Evolutionary conservation across 2,888 invertebrate species (phyloP).

Genomic region (Himalopsyche tibetana): DNA sequence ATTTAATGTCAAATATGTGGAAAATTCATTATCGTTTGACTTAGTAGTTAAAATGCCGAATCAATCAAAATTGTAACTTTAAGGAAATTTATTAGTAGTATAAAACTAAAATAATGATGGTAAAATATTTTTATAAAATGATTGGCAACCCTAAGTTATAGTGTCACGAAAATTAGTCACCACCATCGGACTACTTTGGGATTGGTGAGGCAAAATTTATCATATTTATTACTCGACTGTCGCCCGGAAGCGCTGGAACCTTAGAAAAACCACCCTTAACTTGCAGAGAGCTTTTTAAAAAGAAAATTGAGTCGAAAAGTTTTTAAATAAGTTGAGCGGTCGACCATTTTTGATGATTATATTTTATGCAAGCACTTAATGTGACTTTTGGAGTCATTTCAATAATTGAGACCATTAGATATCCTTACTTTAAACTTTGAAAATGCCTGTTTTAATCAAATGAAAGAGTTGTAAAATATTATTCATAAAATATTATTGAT

Average conservation of each 20-base stretch:
- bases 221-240: conserved; percentile 41
- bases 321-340: conserved; percentile 42
- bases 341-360: conserved; percentile 35
- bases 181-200: conserved; percentile 35
- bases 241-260: conserved; percentile 29
- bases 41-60: no score
- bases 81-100: no score
- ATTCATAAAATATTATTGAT: no score
- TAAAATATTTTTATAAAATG: no score
- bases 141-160: neutral
- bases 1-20: no score
- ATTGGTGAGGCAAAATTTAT: conserved; percentile 35
- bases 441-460: neutral
- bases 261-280: conserved; percentile 18
- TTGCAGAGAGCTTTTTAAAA: conserved; percentile 16
- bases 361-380: conserved; percentile 35
- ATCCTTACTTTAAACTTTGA: neutral
- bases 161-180: conserved; percentile 39
- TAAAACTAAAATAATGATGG: no score
- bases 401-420: conserved; percentile 42
- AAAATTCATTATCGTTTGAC: no score
- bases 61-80: no score
- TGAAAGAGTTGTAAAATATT: neutral
- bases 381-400: conserved; percentile 32
- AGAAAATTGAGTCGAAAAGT: conserved; percentile 35